A percentile compares a stretch with the other conserved stretches of the same genome.
These are phyloP conservation scores for Hirundichthys speculiger DNA, from an alignment of 2,113 vertebrate genomes.

Conservation along the genomic window DNA sequence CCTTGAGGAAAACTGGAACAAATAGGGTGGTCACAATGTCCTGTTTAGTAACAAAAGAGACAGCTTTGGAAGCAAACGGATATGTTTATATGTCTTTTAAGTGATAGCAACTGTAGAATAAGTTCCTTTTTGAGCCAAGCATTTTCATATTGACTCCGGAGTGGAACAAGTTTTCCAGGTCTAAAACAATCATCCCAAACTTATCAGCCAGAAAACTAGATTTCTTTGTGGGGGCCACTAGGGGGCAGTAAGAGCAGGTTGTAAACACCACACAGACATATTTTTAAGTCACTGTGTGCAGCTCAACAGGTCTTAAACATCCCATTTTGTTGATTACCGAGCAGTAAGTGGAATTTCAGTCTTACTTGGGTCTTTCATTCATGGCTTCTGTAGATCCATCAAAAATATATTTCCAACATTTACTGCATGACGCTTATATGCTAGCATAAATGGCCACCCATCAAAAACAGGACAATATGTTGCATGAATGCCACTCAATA, in stretches of 20 bases:
- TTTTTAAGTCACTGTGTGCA: no score
- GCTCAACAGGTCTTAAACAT: no score
- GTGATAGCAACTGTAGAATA: not conserved
- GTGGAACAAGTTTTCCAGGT: no score
- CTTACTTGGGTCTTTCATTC: no score
- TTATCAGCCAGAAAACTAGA: not conserved
- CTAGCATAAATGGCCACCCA: no score
- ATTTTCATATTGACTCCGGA: not conserved
- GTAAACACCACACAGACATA: not conserved
- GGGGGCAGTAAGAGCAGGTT: not conserved
- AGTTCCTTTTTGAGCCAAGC: not conserved
- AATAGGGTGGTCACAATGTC: conserved; percentile 13
- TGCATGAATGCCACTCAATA: no score
- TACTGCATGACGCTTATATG: no score
- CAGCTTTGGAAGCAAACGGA: conserved; percentile 9
- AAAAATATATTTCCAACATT: no score
- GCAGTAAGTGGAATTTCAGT: no score
- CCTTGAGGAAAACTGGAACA: conserved; percentile 53
- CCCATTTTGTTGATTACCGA: no score
- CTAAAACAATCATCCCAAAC: not conserved
- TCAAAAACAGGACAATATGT: no score
- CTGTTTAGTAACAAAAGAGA: conserved; percentile 29
- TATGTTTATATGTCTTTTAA: conserved; percentile 14
- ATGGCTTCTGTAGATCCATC: no score
- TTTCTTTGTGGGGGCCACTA: not conserved